Evolutionary conservation across 2,113 vertebrate genomes (phyloP).

Genomic region (Chaenocephalus aceratus): DNA sequence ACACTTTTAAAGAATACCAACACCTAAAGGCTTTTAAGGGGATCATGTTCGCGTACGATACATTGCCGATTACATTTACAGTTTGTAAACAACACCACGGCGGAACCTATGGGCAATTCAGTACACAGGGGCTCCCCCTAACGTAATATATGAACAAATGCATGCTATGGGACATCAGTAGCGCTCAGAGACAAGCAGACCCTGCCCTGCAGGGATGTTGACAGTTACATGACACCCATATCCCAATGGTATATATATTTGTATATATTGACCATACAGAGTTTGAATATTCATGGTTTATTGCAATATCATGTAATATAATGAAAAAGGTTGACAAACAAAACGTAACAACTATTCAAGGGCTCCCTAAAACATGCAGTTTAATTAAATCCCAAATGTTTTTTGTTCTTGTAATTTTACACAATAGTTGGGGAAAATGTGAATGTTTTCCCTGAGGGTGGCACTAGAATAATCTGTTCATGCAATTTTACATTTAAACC

Average conservation of each 20-base stretch:
- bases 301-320: neutral
- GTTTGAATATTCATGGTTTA: neutral
- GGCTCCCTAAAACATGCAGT: neutral
- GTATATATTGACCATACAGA: neutral
- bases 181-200: neutral
- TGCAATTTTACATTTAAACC: conserved; percentile 21
- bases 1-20: neutral
- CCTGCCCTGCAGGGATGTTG: neutral
- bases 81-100: conserved; percentile 44
- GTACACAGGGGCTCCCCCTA: conserved; percentile 54
- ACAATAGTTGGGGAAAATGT: neutral
- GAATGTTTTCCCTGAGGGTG: neutral
- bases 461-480: neutral
- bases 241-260: neutral
- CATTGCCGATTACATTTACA: neutral
- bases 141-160: conserved; percentile 30
- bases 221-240: neutral
- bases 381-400: neutral
- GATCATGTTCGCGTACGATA: neutral
- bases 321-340: neutral
- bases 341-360: neutral
- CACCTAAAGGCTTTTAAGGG: neutral
- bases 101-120: neutral
- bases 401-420: no score
- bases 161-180: neutral